phyloP scores from a whole-genome alignment of 2,888 invertebrate species.

The Bellardia pandia region DNA sequence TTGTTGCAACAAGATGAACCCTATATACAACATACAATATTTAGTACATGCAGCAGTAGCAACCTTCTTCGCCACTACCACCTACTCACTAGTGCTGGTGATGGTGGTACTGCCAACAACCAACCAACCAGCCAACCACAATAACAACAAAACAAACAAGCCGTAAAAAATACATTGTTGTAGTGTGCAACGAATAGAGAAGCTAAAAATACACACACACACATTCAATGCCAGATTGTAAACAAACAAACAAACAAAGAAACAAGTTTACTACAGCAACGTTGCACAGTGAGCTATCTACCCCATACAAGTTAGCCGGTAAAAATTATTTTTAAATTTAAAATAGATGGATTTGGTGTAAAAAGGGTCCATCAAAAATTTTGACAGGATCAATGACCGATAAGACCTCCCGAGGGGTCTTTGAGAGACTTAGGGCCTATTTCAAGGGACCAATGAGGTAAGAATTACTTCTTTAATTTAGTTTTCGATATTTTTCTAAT shows the following conservation, averaged over 20 bases:
- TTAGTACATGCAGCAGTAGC: not conserved
- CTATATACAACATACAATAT: constrained; percentile 32
- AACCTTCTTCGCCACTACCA: not conserved
- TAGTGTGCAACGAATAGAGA: constrained; percentile 33
- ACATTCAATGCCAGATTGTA: constrained; percentile 57
- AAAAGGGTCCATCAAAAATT: too few relatives aligned
- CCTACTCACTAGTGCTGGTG: too few relatives aligned
- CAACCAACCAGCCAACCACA: constrained; percentile 21
- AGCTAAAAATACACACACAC: constrained; percentile 54
- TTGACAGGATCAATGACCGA: too few relatives aligned
- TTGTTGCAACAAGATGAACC: constrained; percentile 61
- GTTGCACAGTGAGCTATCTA: too few relatives aligned
- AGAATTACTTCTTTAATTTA: too few relatives aligned
- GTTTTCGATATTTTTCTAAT: too few relatives aligned
- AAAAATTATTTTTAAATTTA: too few relatives aligned
- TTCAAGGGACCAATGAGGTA: too few relatives aligned
- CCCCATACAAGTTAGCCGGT: too few relatives aligned
- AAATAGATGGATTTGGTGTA: too few relatives aligned
- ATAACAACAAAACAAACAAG: constrained; percentile 52
- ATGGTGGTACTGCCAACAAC: not conserved
- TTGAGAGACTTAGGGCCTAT: too few relatives aligned
- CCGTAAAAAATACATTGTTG: constrained; percentile 42
- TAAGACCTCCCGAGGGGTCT: too few relatives aligned
- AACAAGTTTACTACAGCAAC: constrained; percentile 49
- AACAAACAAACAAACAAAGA: constrained; percentile 15